A percentile compares a stretch with the other conserved stretches of the same genome.
Conservation (phyloP, 2,113 vertebrate genomes). For the Cairina moschata region DNA sequence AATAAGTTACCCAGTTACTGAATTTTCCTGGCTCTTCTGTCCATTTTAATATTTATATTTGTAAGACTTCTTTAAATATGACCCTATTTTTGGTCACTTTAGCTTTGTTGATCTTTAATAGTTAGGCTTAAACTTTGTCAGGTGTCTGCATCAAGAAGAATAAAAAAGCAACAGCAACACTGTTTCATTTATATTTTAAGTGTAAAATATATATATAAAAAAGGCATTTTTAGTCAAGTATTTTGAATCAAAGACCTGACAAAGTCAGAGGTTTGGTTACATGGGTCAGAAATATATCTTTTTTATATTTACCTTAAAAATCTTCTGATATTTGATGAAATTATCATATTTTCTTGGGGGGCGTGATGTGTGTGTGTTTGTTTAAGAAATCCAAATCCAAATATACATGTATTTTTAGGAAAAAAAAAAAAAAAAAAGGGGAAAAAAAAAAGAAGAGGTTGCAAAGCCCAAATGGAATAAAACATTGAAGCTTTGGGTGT, state of each 20-base stretch:
- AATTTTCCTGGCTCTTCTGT: neutral
- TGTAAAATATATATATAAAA: neutral
- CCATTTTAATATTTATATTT: neutral
- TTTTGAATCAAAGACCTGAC: neutral
- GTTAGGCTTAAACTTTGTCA: neutral
- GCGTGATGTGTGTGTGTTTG: neutral
- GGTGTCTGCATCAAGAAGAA: neutral
- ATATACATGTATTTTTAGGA: rapidly evolving
- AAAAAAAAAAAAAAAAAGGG: too few relatives aligned
- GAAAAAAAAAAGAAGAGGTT: too few relatives aligned
- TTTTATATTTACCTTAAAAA: neutral
- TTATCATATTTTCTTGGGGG: neutral
- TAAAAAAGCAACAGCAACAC: neutral
- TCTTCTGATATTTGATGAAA: neutral
- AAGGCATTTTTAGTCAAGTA: neutral
- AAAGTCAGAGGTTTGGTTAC: neutral
- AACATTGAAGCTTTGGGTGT: neutral
- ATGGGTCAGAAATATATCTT: neutral
- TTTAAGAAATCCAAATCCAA: neutral
- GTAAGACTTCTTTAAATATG: neutral
- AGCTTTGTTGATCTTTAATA: neutral
- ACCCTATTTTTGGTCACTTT: neutral
- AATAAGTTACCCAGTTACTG: neutral
- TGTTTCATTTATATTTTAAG: neutral
- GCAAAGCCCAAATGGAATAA: neutral